Base-by-base conservation (phyloP, 2,888 invertebrate genomes). In the Micoletzkya japonica region DNA sequence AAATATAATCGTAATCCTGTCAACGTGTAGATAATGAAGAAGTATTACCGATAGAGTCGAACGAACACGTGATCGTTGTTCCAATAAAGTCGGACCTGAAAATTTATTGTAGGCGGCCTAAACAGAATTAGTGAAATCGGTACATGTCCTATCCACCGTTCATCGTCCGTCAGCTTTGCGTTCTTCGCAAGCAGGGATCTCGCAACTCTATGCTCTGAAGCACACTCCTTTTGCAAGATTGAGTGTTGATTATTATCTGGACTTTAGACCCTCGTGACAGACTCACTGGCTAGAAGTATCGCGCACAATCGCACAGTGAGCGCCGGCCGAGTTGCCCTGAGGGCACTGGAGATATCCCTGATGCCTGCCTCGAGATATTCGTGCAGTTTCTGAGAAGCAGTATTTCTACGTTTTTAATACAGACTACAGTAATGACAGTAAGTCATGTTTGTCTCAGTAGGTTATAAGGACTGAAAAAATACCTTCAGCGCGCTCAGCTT, bases 21-120 rank as follows among this genome's bases (percentile, higher is more conserved):
- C 50, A 50, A 14, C 24, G 4, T 17, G 50, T 14, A n/a, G n/a
- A 24, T 50, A 4, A 26, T 28, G 30, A 54, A 20, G 30, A 28
- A 20, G 14, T 26, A 14, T 54, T 14, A 66, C 57, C 68, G 32
- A 24, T 34, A 68, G 20, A 60, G n/a, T 6, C 78, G 72, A 17
- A 78, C 72, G 68, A 77, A 78, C 0, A 78, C 72, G n/a, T 77
- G 76, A 7, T 77, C 77, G 70, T 77, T 72, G 71, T 78, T 74
- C 75, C 75, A 78, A 58, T 77, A 77, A 67, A 73, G 72, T 30
- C 78, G 70, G 1, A 76, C n/a, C 74, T 74, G 69, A 36, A 57
- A 61, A 30, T 14, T 36, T 20, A 14, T 49, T 26, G 28, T 59
- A 44, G 10, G 44, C 20, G 44, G 10, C 10, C 20, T 44, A 44